A percentile compares a stretch with the other conserved stretches of the same genome.
These are phyloP conservation scores for Myiopsitta monachus DNA, from an alignment of 2,113 vertebrate species.

Conservation along the genomic window DNA sequence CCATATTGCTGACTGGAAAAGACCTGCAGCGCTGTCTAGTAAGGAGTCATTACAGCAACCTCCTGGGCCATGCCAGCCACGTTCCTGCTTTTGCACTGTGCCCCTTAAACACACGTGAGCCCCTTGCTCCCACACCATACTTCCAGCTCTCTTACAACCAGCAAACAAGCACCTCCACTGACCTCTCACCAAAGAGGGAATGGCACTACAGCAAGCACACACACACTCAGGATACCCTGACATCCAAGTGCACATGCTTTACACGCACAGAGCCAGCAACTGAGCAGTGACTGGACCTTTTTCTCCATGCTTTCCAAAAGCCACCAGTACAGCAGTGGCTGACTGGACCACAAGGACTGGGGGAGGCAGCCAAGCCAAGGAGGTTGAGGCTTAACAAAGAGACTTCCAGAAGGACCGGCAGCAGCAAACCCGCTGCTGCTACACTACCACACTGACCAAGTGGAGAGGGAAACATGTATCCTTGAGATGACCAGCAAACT, in stretches of 20 bases:
- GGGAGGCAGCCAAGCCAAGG: not conserved
- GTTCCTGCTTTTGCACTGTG: rapidly evolving
- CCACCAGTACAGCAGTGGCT: not conserved
- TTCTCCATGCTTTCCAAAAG: not conserved
- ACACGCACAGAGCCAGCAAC: rapidly evolving
- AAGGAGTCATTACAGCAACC: not conserved
- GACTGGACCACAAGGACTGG: not conserved
- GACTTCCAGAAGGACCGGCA: not conserved
- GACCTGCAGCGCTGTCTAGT: not conserved
- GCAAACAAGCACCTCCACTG: not conserved
- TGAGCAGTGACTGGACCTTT: not conserved
- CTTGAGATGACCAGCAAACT: not conserved
- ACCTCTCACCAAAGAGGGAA: not conserved
- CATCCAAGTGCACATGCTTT: rapidly evolving
- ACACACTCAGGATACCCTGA: not conserved
- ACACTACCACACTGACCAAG: too few relatives aligned
- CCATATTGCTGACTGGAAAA: not conserved
- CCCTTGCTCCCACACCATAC: rapidly evolving
- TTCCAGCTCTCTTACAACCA: not conserved
- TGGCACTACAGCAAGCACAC: rapidly evolving
- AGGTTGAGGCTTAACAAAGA: not conserved
- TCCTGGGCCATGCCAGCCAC: not conserved
- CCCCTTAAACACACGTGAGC: rapidly evolving
- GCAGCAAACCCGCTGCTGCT: not conserved
- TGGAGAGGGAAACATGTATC: rapidly evolving